A percentile compares a stretch with the other conserved stretches of the same genome.
These are phyloP conservation scores for Bombus balteatus DNA, from an alignment of 1,140 invertebrate species.

Conservation along the genomic window DNA sequence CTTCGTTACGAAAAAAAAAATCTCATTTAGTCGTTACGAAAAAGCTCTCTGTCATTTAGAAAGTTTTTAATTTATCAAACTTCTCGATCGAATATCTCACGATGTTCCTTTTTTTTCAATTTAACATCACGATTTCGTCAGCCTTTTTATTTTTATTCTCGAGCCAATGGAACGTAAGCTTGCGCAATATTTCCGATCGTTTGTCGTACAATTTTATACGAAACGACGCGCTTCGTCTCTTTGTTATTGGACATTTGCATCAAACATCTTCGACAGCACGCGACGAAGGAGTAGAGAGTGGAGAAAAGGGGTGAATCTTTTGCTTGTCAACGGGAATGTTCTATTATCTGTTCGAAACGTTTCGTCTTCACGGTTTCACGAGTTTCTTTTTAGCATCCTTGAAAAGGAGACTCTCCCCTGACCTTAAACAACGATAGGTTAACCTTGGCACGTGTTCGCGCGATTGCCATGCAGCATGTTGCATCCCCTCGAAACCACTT, in stretches of 20 bases:
- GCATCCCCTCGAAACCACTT: conserved; percentile 40
- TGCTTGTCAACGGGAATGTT: background rate
- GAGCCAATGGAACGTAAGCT: background rate
- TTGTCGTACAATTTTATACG: background rate
- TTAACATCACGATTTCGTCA: background rate
- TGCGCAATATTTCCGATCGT: background rate
- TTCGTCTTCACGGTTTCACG: background rate
- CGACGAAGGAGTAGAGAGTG: background rate
- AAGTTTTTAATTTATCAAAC: background rate
- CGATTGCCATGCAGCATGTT: conserved; percentile 39
- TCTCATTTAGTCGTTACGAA: background rate
- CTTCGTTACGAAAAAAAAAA: background rate
- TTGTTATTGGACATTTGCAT: background rate
- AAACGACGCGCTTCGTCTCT: background rate
- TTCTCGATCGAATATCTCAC: too few species aligned
- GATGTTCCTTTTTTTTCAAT: too few species aligned
- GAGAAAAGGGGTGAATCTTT: background rate
- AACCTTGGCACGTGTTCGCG: conserved; percentile 45
- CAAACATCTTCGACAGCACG: background rate
- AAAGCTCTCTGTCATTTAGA: too few species aligned
- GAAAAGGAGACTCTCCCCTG: conserved; percentile 34
- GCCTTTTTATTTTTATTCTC: background rate
- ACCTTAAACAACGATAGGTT: conserved; percentile 55
- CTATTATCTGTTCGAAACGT: background rate
- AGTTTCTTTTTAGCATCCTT: conserved; percentile 15